These are phyloP conservation scores for Cheilosia pagana DNA, from an alignment of 2,888 invertebrate genomes.

Conservation along the genomic window DNA sequence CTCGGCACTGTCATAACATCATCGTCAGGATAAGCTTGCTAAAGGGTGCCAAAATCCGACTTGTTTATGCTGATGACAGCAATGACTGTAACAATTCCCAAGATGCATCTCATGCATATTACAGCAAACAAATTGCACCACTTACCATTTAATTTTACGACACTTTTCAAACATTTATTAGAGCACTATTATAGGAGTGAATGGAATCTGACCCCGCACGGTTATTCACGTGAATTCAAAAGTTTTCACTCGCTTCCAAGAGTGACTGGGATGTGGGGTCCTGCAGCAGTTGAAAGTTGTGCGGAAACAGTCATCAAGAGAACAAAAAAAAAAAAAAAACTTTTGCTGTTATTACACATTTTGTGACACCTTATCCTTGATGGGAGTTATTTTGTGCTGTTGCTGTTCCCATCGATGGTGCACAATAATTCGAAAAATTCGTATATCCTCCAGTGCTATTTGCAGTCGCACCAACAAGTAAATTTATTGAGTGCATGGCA, in stretches of 20 bases:
- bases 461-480: background rate
- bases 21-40: background rate
- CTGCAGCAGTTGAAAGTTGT: background rate
- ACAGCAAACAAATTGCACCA: background rate
- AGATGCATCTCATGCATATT: constrained; percentile 1
- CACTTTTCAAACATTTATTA: background rate
- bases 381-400: background rate
- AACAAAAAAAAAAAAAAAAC: background rate
- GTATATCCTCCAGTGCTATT: background rate
- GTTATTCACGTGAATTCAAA: background rate
- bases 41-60: background rate
- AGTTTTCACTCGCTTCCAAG: background rate
- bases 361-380: background rate
- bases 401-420: background rate
- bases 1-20: background rate
- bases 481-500: background rate
- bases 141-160: constrained; percentile 1
- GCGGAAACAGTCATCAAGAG: background rate
- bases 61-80: background rate
- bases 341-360: background rate
- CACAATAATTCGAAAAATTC: background rate
- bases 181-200: background rate
- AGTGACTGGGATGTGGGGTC: background rate
- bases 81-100: background rate
- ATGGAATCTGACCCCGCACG: background rate